Base-by-base conservation (phyloP, 2,797 vertebrate genomes). In the Xyrichtys novacula region DNA sequence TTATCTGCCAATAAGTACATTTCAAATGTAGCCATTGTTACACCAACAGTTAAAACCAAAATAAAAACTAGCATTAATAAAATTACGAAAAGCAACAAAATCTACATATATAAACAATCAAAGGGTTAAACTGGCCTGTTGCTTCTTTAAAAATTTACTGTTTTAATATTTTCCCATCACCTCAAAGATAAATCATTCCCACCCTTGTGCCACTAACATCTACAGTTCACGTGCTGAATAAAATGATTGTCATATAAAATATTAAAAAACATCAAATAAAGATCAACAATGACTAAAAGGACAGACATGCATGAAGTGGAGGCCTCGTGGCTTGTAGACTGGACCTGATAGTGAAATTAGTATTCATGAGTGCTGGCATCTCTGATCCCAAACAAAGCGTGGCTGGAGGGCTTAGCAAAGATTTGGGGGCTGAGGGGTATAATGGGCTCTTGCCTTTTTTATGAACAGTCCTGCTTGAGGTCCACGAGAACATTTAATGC, bases 401-500 rank as follows among this genome's bases (percentile, higher is more conserved):
- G 85, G 88, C 93, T 93, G 84, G 85, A 92, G 81, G 93, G 85
- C 91, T 93, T 93, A 89, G 89, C 85, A 69, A 90, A 93, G 92
- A 93, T 93, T 94, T 90, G 80, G 83, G 80, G 78, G 74, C 65
- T 80, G 78, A 85, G 89, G 77, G 84, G 69, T 85, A 92, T 93
- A 93, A 93, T 91, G 88, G 90, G 90, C 91, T 90, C 87, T 86
- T 78, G 76, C 81, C 85, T 86, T 90, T 88, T 94, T 93, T 93
- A 91, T 94, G 93, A 88, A 86, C 74, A 94, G 94, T 94, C 94
- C 94, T 93, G 95, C 95, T 96, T 95, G 95, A 95, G 92, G 93
- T 97, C 96, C 95, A 90, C 92, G 89, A 95, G 96, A 96, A 96
- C 96, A 97, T 96, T 97, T 96, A 97, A 97, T 96, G 96, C 96